Conservation (phyloP, 2,113 vertebrate species). For the Platysternon megacephalum region DNA sequence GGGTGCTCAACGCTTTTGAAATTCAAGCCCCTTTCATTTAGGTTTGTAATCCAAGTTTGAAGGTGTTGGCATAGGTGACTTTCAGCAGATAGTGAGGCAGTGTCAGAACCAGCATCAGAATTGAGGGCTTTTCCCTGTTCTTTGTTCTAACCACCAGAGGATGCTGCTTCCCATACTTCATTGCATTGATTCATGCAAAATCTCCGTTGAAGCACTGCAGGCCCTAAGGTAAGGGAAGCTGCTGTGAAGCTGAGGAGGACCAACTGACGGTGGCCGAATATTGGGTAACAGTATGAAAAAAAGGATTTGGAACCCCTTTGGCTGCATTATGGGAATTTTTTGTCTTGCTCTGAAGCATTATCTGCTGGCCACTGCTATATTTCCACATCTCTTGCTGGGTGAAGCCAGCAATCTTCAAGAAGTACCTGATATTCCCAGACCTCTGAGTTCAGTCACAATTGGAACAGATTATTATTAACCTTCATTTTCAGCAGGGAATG, state of each 20-base stretch:
- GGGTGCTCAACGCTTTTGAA: too few species aligned
- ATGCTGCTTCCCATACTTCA: background rate
- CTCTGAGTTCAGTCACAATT: background rate
- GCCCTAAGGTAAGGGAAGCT: background rate
- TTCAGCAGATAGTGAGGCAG: background rate
- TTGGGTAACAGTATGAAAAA: background rate
- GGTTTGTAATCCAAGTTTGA: too few species aligned
- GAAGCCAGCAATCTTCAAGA: background rate
- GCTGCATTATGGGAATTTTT: background rate
- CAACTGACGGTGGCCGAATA: background rate
- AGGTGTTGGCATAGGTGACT: background rate
- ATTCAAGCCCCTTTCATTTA: too few species aligned
- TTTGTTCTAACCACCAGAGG: background rate
- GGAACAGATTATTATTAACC: background rate
- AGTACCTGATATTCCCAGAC: background rate
- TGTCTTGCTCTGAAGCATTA: background rate
- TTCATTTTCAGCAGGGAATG: background rate
- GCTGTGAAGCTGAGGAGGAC: background rate
- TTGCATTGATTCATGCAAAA: background rate
- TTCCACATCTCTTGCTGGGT: background rate
- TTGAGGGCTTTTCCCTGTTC: background rate
- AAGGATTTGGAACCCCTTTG: background rate
- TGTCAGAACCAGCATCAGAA: background rate
- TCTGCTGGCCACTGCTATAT: accelerated
- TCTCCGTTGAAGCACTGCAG: background rate